Evolutionary conservation across 2,797 vertebrate genomes (phyloP).

Genomic region (Microctenopoma stevenorrisi): DNA sequence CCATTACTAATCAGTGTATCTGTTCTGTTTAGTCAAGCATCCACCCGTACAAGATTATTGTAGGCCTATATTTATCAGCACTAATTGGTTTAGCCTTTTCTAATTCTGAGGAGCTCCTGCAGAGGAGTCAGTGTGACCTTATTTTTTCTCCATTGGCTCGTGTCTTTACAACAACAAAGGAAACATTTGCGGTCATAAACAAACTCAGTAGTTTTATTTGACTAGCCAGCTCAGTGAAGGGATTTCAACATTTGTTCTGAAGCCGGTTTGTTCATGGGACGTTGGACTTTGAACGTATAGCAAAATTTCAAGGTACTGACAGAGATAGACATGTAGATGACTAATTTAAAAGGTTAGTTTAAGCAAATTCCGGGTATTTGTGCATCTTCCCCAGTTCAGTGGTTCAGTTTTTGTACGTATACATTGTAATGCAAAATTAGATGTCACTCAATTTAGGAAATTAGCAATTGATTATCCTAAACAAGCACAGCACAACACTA

Average conservation of each 20-base stretch:
- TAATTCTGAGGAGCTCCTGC: conserved; percentile 35
- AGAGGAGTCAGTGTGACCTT: conserved; percentile 15
- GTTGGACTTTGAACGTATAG: conserved; percentile 21
- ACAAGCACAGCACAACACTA: too few relatives aligned
- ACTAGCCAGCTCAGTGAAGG: background rate
- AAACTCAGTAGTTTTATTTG: background rate
- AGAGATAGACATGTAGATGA: background rate
- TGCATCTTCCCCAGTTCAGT: background rate
- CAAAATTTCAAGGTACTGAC: conserved; percentile 11
- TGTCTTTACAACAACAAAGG: background rate
- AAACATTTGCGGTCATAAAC: background rate
- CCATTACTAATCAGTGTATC: conserved; percentile 36
- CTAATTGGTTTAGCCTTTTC: conserved; percentile 71
- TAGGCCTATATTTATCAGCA: conserved; percentile 69
- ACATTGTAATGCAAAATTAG: background rate
- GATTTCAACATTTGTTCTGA: conserved; percentile 1
- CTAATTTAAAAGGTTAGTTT: background rate
- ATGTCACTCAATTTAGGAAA: too few relatives aligned
- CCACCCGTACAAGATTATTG: conserved; percentile 64
- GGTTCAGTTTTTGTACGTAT: background rate
- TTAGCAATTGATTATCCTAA: too few relatives aligned
- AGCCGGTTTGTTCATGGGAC: conserved; percentile 13
- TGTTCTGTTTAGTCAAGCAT: conserved; percentile 41
- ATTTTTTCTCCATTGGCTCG: background rate
- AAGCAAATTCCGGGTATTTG: background rate